phyloP scores from a whole-genome alignment of 2,888 invertebrate genomes.

The Sinelater perroti region DNA sequence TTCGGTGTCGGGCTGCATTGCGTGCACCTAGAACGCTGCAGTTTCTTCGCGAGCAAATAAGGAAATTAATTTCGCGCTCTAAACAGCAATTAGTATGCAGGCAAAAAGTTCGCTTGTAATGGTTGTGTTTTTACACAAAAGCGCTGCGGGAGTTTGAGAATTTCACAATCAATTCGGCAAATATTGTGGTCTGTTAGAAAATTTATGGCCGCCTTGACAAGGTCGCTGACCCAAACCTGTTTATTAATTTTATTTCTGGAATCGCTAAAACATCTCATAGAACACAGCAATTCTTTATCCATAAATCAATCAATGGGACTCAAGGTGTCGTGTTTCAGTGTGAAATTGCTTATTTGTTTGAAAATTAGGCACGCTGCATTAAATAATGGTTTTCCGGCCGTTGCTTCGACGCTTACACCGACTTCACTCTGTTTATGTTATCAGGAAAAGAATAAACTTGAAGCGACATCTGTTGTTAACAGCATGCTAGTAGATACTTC shows the following conservation, averaged over 20 bases:
- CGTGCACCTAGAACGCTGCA: constrained; percentile 12
- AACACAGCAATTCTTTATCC: constrained; percentile 36
- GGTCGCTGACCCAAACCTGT: constrained; percentile 39
- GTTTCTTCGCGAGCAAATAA: constrained; percentile 11
- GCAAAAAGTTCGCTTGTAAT: constrained; percentile 30
- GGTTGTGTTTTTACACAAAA: constrained; percentile 33
- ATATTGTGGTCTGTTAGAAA: constrained; percentile 35
- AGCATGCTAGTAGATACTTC: no score
- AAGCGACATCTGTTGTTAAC: no score
- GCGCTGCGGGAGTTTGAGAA: constrained; percentile 34
- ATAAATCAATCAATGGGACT: constrained; percentile 37
- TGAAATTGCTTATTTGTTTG: constrained; percentile 30
- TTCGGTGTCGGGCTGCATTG: constrained; percentile 3
- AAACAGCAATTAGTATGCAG: constrained; percentile 30
- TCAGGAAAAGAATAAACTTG: no score
- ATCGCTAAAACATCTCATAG: constrained; percentile 39
- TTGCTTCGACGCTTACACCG: not conserved
- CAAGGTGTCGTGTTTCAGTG: constrained; percentile 30
- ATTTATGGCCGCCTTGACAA: constrained; percentile 39
- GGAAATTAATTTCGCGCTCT: constrained; percentile 23
- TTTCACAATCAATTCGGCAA: constrained; percentile 36
- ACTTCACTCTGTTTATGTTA: no score
- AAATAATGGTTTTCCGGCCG: constrained; percentile 10
- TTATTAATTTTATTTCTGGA: constrained; percentile 40
- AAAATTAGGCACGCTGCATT: constrained; percentile 17